A percentile compares a stretch with the other conserved stretches of the same genome.
Conservation (phyloP, 37 sponge, comb jelly and placozoan species). For the Halichondria panicea region DNA sequence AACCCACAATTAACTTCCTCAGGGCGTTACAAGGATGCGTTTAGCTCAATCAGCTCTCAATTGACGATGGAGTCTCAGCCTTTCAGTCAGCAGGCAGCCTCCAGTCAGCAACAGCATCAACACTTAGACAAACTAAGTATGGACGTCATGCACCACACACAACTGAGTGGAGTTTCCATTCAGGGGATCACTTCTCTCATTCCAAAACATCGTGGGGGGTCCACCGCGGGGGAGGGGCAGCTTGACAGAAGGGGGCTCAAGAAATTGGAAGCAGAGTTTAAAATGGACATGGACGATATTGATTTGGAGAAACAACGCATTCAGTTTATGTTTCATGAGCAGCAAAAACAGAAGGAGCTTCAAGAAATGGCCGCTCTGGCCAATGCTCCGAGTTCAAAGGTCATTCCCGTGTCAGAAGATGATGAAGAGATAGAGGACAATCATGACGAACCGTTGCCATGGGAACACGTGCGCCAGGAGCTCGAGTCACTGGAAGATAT, state of each 20-base stretch:
- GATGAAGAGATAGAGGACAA: neutral
- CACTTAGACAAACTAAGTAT: conserved; percentile 56
- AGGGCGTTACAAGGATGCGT: conserved; percentile 2
- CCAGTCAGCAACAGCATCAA: conserved; percentile 22
- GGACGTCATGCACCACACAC: conserved; percentile 56
- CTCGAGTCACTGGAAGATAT: conserved; percentile 22
- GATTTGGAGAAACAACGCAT: conserved; percentile 34
- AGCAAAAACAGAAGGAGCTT: conserved; percentile 23
- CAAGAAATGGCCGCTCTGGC: neutral
- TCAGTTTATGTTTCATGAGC: conserved; percentile 37
- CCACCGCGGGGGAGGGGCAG: neutral
- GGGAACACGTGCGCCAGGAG: conserved; percentile 8
- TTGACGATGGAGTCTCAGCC: conserved; percentile 15
- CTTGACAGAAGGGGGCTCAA: conserved; percentile 13
- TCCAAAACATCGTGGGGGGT: neutral
- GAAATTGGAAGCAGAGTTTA: no score
- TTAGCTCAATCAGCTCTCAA: conserved; percentile 6
- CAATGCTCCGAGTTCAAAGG: neutral
- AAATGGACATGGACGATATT: conserved; percentile 37
- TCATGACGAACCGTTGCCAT: neutral
- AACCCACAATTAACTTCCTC: neutral
- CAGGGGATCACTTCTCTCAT: conserved; percentile 8
- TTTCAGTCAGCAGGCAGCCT: conserved; percentile 1
- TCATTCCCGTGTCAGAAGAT: neutral
- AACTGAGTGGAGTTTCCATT: conserved; percentile 16